phyloP scores from a whole-genome alignment of 2,888 invertebrate species.

The Mylabris sibirica region DNA sequence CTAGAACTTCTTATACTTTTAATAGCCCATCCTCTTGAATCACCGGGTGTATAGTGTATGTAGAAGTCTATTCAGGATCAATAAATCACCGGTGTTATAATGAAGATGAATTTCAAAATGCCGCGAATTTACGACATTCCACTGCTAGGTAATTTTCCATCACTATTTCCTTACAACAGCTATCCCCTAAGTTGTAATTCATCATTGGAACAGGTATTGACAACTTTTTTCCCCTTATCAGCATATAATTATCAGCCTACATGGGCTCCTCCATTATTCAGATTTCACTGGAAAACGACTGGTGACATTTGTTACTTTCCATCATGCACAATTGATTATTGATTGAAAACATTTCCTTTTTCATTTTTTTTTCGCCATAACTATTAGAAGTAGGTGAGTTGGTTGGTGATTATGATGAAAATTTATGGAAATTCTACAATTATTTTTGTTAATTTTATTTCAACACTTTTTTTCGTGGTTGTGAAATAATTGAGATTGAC shows the following conservation, averaged over 20 bases:
- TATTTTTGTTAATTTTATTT: neutral
- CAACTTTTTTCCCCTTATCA: neutral
- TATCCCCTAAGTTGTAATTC: neutral
- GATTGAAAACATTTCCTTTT: neutral
- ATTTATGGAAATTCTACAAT: slow-evolving; percentile 3
- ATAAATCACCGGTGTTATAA: slow-evolving; percentile 47
- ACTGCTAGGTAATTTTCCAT: slow-evolving; percentile 38
- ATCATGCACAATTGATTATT: neutral
- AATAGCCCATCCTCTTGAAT: no score
- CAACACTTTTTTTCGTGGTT: neutral
- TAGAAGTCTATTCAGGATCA: slow-evolving; percentile 34
- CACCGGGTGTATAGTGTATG: slow-evolving; percentile 26
- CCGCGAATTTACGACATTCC: slow-evolving; percentile 49
- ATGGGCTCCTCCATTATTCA: neutral
- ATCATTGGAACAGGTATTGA: slow-evolving; percentile 4
- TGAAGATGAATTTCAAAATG: slow-evolving; percentile 50
- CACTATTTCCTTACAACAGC: neutral
- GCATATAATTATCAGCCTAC: neutral
- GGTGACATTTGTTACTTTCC: slow-evolving; percentile 5
- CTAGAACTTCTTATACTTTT: no score
- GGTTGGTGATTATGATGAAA: neutral
- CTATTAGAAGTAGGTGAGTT: neutral
- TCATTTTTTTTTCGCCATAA: neutral
- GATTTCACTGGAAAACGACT: neutral
- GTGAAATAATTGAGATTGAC: slow-evolving; percentile 17